phyloP scores from a whole-genome alignment of 2,888 invertebrate genomes.

The Mesorhabditis spiculigera region DNA sequence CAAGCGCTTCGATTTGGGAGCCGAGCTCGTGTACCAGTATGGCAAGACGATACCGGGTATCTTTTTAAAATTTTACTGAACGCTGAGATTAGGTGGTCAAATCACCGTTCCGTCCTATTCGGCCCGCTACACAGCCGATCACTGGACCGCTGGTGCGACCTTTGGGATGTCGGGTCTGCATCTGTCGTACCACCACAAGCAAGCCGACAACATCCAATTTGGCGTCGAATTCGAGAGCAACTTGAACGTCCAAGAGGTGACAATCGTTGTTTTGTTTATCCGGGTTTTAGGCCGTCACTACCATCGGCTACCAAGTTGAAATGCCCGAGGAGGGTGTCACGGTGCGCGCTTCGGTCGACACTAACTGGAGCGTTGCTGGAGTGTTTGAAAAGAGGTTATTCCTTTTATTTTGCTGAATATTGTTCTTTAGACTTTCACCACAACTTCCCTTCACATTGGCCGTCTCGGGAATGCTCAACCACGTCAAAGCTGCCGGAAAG shows the following conservation, averaged over 20 bases:
- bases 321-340: constrained; percentile 88
- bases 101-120: constrained; percentile 82
- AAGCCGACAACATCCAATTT: constrained; percentile 70
- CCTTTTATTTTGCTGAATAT: not conserved
- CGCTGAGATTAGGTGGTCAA: constrained; percentile 73
- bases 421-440: constrained; percentile 63
- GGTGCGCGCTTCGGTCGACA: constrained; percentile 87
- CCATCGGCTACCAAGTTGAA: constrained; percentile 86
- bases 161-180: constrained; percentile 64
- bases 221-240: constrained; percentile 86
- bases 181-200: constrained; percentile 87
- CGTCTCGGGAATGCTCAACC: constrained; percentile 86
- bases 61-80: not conserved
- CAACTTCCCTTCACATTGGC: constrained; percentile 84
- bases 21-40: constrained; percentile 85
- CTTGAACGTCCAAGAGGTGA: constrained; percentile 40
- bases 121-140: constrained; percentile 70
- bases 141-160: constrained; percentile 45
- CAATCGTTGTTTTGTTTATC: not conserved
- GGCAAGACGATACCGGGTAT: constrained; percentile 76
- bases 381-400: constrained; percentile 53
- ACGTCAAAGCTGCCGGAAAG: constrained; percentile 76
- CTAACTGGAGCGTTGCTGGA: constrained; percentile 71
- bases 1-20: constrained; percentile 78
- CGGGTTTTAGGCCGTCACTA: constrained; percentile 67